Base-by-base conservation (phyloP, 2,113 vertebrate species). In the Pagrus major region DNA sequence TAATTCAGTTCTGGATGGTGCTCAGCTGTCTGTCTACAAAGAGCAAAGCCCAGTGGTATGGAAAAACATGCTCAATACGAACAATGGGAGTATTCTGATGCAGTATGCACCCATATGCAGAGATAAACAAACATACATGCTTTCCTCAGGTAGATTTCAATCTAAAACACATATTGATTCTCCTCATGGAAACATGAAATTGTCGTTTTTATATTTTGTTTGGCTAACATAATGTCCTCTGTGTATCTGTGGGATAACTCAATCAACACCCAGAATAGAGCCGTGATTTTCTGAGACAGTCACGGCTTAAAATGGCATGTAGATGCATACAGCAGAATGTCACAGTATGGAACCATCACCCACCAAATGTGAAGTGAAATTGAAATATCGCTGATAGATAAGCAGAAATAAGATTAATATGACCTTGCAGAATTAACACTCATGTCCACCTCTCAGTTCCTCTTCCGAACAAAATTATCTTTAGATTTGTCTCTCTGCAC, bases 1-100 rank as follows among this genome's bases (percentile, higher is more conserved):
- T 75, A 60, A 88, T 83, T 76, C 72, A 78, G 55, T 23, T 65
- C 33, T 0, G 56, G 54, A 75, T 18, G 69, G 51, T 21, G 56
- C 73, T 83, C 56, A 85, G 66, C 76, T 65, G 76, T 56, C 20
- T 20, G 42, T 59, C 7, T 33, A 27, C 67, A 20, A 52, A 69
- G 51, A 47, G 18, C 8, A 18, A 15, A 39, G 59, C 9, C 27
- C 20, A 73, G 25, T 73, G 37, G 54, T 37, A 73, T 47, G 64
- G 61, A 80, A 73, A 81, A 67, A 74, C 41, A 67, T n/a, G 23
- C 21, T 52, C 54, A 18, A 60, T 11, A 47, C 4, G 64, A 61
- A 81, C n/a, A 66, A 72, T 12, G 6, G 2, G 27, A 37, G 51
- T 37, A 46, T 74, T 71, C 37, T 71, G 33, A 52, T 49, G 35